phyloP scores from a whole-genome alignment of 2,797 vertebrate genomes.

The Gymnodraco acuticeps region DNA sequence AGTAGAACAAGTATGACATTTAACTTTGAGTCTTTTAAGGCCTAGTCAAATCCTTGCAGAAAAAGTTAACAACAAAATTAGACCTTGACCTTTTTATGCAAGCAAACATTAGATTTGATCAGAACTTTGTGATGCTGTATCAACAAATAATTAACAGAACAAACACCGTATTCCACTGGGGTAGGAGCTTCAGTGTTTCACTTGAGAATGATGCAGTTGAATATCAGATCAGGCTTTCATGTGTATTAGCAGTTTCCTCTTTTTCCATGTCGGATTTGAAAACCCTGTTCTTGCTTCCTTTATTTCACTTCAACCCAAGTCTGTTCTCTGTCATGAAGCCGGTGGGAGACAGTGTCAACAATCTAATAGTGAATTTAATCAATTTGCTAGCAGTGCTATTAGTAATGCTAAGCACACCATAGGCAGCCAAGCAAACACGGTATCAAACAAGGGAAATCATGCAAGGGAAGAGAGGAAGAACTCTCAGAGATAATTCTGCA shows the following conservation, averaged over 20 bases:
- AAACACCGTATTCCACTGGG: neutral
- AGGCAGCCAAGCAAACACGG: conserved; percentile 40
- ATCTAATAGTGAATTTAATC: conserved; percentile 56
- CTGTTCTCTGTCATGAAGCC: conserved; percentile 21
- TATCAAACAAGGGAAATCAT: conserved; percentile 34
- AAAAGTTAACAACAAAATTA: neutral
- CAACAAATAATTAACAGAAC: conserved; percentile 9
- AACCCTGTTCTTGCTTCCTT: neutral
- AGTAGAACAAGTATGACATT: neutral
- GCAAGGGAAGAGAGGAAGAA: conserved; percentile 7
- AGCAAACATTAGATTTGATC: neutral
- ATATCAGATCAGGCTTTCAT: conserved; percentile 12
- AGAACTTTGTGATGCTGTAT: neutral
- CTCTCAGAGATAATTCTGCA: conserved; percentile 7
- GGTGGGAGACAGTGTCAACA: conserved; percentile 44
- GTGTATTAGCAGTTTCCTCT: conserved; percentile 9
- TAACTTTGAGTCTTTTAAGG: too few relatives aligned
- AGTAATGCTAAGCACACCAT: conserved; percentile 52
- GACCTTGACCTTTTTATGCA: conserved; percentile 1
- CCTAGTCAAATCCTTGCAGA: too few relatives aligned
- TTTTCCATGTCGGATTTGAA: neutral
- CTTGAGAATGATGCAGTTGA: conserved; percentile 11
- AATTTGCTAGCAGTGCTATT: conserved; percentile 43
- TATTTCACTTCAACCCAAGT: neutral
- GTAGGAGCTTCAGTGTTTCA: conserved; percentile 20